These are phyloP conservation scores for Channa maculata DNA, from an alignment of 2,113 vertebrate species.

Conservation along the genomic window DNA sequence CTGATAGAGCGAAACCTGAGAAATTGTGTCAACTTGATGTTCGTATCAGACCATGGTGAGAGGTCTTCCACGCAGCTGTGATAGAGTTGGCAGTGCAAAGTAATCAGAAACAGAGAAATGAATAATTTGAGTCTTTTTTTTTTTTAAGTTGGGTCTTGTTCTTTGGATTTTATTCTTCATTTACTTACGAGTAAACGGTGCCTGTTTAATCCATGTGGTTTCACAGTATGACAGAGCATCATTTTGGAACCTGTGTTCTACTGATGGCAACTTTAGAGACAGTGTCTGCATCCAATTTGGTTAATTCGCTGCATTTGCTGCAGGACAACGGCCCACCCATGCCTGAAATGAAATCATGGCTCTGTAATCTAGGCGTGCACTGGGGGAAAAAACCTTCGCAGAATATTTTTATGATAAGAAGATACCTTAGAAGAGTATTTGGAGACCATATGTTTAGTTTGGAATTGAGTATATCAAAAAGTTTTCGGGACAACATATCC, in stretches of 20 bases:
- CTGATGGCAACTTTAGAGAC: not conserved
- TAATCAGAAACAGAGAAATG: not conserved
- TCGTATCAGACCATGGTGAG: conserved; percentile 95
- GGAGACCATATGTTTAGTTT: conserved; percentile 40
- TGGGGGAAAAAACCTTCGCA: not conserved
- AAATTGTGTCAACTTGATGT: conserved; percentile 90
- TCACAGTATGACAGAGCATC: not conserved
- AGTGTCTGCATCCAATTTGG: conserved; percentile 21
- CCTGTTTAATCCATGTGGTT: not conserved
- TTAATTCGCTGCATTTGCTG: conserved; percentile 45
- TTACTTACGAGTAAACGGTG: no score
- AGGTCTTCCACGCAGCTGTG: not conserved
- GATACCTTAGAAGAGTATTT: conserved; percentile 36
- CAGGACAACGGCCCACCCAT: not conserved
- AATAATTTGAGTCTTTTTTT: no score
- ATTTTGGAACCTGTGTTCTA: not conserved
- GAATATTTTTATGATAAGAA: not conserved
- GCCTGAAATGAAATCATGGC: conserved; percentile 10
- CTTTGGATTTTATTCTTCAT: no score
- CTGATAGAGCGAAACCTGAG: conserved; percentile 87
- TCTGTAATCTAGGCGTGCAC: not conserved
- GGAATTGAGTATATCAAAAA: conserved; percentile 55
- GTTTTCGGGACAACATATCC: no score
- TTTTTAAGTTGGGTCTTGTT: no score
- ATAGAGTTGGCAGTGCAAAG: not conserved